A percentile compares a stretch with the other conserved stretches of the same genome.
Conservation (phyloP, 2,113 vertebrate genomes). For the Oreocharis arfaki region DNA sequence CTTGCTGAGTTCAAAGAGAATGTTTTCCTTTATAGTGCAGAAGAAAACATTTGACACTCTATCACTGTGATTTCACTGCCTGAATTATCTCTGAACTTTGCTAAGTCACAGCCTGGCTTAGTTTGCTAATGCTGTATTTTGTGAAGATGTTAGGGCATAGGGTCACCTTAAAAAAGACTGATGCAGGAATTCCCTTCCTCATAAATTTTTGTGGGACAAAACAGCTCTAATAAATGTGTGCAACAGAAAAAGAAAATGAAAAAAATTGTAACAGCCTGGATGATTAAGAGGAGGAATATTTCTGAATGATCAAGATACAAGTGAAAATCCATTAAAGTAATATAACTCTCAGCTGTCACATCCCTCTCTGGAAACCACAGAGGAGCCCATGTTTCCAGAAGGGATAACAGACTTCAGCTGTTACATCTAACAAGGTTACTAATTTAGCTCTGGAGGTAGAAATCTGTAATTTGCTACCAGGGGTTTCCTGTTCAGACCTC, state of each 20-base stretch:
- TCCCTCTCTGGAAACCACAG: neutral
- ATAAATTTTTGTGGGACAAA: neutral
- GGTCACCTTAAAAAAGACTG: slow-evolving; percentile 5
- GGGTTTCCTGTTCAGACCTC: neutral
- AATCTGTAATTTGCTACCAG: neutral
- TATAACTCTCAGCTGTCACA: neutral
- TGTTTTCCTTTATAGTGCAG: slow-evolving; percentile 36
- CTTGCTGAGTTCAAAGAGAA: slow-evolving; percentile 50
- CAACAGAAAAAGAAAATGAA: neutral
- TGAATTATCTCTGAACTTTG: slow-evolving; percentile 39
- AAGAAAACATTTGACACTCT: slow-evolving; percentile 26
- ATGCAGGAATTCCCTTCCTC: neutral
- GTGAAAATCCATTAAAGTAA: neutral
- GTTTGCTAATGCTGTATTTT: neutral
- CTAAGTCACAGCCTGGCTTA: neutral
- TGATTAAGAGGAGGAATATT: neutral
- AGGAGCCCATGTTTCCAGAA: neutral
- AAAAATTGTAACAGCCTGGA: neutral
- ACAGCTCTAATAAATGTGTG: neutral
- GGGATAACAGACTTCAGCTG: neutral
- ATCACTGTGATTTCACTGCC: slow-evolving; percentile 7
- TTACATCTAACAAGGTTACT: neutral
- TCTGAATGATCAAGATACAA: neutral
- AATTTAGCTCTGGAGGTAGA: neutral
- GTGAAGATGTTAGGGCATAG: neutral